Base-by-base conservation (phyloP, 1,140 invertebrate genomes). In the Hycleus phaleratus region DNA sequence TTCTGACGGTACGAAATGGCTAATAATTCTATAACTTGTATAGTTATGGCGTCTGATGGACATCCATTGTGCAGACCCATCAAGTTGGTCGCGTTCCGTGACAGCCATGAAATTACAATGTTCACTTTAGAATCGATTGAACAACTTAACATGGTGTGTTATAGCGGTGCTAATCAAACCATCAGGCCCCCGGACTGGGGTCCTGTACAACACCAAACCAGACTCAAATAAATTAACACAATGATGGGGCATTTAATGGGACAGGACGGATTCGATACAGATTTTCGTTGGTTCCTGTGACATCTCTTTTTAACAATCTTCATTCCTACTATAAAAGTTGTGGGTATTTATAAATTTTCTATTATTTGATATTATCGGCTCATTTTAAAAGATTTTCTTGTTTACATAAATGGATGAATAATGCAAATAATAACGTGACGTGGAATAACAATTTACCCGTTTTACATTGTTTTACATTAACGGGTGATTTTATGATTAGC, bases 31-130 rank as follows among this genome's bases (percentile, higher is more conserved):
- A 69, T 68, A 70, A 67, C 50, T 60, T 57, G 52, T 10, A 42
- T 42, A 11, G 40, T 42, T 32, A 64, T 53, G 56, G 42, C 57
- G 49, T 44, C 54, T 69, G 69, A 71, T 66, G 63, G 69, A 68
- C 68, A 56, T 58, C 62, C 58, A 68, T 71, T 71, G 68, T 70
- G 65, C 60, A 49, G 50, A 61, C 56, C 63, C 64, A 68, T 67
- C 66, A 66, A 56, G 57, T 53, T 59, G 65, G 66, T 70, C 68
- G 61, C 58, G 51, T 67, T 66, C 58, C 65, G 58, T 71, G 70
- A 72, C 68, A 71, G 65, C 68, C 70, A 68, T 72, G 66, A 72
- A 72, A 72, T 72, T 72, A 69, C 69, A 71, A 72, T 72, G 68
- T 71, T 70, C 68, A 64, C 58, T 68, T 65, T 58, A 61, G 65